phyloP scores from a whole-genome alignment of 2,113 vertebrate species.

The Platycercus adscitus region DNA sequence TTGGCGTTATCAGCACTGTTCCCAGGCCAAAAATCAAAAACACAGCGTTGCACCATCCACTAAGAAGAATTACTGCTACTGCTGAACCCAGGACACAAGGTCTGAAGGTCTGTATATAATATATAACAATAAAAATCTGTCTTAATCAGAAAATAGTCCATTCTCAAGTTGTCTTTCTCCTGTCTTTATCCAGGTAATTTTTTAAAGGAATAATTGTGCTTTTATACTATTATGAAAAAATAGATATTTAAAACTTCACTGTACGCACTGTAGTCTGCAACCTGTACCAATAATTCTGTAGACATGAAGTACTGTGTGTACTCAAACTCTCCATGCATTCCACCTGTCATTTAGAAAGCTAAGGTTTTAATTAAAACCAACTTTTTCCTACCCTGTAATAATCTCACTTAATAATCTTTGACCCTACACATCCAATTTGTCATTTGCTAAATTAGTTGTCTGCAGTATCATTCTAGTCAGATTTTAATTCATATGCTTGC shows the following conservation, averaged over 20 bases:
- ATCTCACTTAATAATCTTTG: constrained; percentile 13
- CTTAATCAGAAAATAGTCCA: neutral
- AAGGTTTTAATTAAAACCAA: neutral
- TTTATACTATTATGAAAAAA: neutral
- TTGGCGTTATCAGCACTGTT: no score
- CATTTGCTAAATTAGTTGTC: neutral
- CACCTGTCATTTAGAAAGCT: neutral
- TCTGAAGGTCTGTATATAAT: neutral
- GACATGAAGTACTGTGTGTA: neutral
- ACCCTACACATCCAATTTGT: neutral
- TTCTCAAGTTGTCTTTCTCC: neutral
- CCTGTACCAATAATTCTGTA: neutral
- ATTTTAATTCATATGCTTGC: neutral
- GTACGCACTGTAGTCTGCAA: neutral
- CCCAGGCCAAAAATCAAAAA: no score
- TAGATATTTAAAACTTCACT: neutral
- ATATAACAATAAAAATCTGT: neutral
- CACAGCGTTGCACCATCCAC: no score
- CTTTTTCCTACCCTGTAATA: neutral
- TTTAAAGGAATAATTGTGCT: neutral
- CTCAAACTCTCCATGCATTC: neutral
- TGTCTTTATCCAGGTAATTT: neutral
- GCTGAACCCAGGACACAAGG: no score
- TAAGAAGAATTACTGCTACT: no score
- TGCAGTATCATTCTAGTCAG: neutral